Conservation (phyloP, 2,797 vertebrate genomes). For the Podarcis siculus region DNA sequence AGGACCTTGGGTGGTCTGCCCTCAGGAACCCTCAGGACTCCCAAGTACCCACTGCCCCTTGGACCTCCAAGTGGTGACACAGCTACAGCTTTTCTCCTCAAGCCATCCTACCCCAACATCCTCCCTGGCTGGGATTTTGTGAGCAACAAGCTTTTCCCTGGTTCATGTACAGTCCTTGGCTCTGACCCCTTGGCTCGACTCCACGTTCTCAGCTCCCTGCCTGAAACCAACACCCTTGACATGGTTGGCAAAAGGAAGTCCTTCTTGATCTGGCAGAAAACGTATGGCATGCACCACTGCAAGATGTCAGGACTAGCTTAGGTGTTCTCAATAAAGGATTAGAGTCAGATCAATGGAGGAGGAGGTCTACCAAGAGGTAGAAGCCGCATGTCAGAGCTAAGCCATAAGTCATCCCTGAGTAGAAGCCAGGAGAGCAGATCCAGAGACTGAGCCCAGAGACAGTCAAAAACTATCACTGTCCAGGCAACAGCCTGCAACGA, state of each 20-base stretch:
- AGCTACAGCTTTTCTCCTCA: too few species aligned
- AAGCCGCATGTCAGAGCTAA: background rate
- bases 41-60: too few species aligned
- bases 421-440: background rate
- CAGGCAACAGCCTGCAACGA: background rate
- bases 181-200: too few species aligned
- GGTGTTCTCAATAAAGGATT: background rate
- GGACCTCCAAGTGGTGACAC: too few species aligned
- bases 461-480: background rate
- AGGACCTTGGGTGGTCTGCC: too few species aligned
- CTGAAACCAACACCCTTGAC: too few species aligned
- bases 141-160: too few species aligned
- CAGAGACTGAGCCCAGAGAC: background rate
- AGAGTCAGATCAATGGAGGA: background rate
- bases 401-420: background rate
- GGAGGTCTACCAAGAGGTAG: background rate
- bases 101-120: too few species aligned
- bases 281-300: background rate
- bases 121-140: too few species aligned
- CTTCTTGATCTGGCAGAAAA: background rate
- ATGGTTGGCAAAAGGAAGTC: background rate
- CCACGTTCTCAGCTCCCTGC: too few species aligned
- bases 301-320: background rate
- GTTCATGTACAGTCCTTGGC: too few species aligned
- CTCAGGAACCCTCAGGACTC: too few species aligned